These are phyloP conservation scores for Embiotoca jacksoni DNA, from an alignment of 2,113 vertebrate species.

Conservation along the genomic window DNA sequence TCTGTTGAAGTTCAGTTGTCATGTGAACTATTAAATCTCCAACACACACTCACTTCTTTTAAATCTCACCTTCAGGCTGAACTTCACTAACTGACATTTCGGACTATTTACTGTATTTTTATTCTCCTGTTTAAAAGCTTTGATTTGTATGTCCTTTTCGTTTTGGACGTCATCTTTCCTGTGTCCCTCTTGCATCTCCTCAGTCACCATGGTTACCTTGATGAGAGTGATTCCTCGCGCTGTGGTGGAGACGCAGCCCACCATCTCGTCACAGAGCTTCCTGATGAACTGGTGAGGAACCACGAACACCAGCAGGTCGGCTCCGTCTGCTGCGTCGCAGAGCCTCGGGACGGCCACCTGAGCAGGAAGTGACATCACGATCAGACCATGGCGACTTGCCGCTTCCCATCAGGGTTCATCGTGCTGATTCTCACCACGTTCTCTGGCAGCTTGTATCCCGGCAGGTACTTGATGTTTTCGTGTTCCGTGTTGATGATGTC, in stretches of 20 bases:
- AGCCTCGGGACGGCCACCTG: constrained; percentile 87
- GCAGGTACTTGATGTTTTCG: constrained; percentile 89
- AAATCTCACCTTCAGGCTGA: too few relatives aligned
- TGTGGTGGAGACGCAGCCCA: constrained; percentile 67
- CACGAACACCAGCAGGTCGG: constrained; percentile 86
- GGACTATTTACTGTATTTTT: too few relatives aligned
- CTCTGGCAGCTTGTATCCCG: constrained; percentile 85
- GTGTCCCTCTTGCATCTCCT: background rate
- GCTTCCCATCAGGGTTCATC: too few relatives aligned
- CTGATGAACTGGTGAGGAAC: constrained; percentile 88
- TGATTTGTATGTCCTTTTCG: background rate
- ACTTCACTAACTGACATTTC: too few relatives aligned
- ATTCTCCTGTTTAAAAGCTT: too few relatives aligned
- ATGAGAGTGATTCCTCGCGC: constrained; percentile 88
- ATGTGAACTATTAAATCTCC: too few relatives aligned
- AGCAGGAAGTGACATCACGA: background rate
- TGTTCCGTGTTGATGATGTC: constrained; percentile 89
- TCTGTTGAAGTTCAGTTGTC: too few relatives aligned
- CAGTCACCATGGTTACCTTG: constrained; percentile 76
- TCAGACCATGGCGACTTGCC: too few relatives aligned
- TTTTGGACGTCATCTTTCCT: too few relatives aligned
- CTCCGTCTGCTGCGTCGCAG: constrained; percentile 75
- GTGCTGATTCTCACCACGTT: constrained; percentile 89
- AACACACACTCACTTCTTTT: too few relatives aligned
- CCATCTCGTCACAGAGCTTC: constrained; percentile 85